phyloP scores from a whole-genome alignment of 2,797 vertebrate species.

The Hippopotamyrus pictus region DNA sequence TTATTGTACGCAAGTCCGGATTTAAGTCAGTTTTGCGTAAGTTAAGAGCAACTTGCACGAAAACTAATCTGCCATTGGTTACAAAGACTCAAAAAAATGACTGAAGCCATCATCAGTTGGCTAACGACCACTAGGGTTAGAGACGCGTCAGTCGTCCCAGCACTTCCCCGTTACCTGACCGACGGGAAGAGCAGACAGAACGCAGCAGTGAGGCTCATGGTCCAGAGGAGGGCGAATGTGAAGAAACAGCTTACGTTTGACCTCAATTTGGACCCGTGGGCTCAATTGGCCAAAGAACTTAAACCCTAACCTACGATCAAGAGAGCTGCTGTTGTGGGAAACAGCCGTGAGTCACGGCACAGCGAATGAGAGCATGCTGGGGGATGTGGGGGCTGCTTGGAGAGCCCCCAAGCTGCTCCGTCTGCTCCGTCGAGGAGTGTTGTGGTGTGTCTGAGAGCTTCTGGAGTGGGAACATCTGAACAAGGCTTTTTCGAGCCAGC shows the following conservation, averaged over 20 bases:
- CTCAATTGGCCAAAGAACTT: background rate
- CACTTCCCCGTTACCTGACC: background rate
- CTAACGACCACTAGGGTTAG: background rate
- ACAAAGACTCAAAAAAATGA: background rate
- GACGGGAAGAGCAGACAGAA: background rate
- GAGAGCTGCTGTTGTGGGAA: background rate
- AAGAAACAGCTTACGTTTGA: background rate
- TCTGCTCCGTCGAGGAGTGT: background rate
- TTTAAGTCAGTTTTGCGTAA: background rate
- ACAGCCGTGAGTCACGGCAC: background rate
- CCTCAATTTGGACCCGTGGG: background rate
- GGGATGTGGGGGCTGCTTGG: background rate
- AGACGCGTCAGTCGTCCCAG: background rate
- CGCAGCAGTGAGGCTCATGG: background rate
- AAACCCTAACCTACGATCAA: background rate
- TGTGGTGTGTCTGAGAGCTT: background rate
- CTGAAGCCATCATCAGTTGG: background rate
- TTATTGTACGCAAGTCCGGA: background rate
- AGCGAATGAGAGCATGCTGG: background rate
- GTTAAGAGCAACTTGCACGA: background rate
- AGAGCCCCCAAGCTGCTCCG: background rate
- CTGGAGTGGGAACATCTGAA: slow-evolving; percentile 1
- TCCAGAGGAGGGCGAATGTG: background rate
- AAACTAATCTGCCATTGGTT: background rate
- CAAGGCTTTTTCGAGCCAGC: background rate